A percentile compares a stretch with the other conserved stretches of the same genome.
These are phyloP conservation scores for Malacoraja senta DNA, from an alignment of 2,797 vertebrate genomes.

Conservation along the genomic window DNA sequence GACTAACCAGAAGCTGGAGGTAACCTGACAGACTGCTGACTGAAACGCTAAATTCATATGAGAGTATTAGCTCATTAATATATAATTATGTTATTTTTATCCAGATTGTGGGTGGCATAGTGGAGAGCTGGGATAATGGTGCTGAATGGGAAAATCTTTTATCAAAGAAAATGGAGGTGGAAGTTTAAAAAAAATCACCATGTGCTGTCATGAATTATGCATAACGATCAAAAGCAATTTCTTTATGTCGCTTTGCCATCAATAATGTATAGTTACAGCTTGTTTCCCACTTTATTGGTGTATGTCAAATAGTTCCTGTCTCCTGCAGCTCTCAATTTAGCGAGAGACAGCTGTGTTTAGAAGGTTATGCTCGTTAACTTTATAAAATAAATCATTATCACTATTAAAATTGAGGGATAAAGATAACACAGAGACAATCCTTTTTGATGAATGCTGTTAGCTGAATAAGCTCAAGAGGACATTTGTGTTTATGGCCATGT, in stretches of 20 bases:
- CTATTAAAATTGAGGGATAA: constrained; percentile 24
- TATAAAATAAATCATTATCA: constrained; percentile 37
- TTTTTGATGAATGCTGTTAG: background rate
- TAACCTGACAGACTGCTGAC: background rate
- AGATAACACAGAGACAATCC: background rate
- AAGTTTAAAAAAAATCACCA: constrained; percentile 22
- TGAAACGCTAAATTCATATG: background rate
- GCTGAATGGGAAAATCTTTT: background rate
- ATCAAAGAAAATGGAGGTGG: constrained; percentile 27
- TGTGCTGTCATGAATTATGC: constrained; percentile 47
- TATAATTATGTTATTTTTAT: constrained; percentile 34
- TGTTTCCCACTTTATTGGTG: constrained; percentile 42
- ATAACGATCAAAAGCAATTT: constrained; percentile 44
- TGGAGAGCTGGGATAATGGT: background rate
- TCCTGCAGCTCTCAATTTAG: constrained; percentile 37
- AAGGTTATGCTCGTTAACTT: constrained; percentile 38
- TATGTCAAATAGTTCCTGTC: constrained; percentile 39
- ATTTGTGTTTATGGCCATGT: background rate
- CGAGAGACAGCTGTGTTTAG: constrained; percentile 34
- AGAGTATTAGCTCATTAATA: constrained; percentile 12
- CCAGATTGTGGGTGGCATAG: background rate
- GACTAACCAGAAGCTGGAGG: background rate
- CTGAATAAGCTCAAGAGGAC: constrained; percentile 14
- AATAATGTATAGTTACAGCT: constrained; percentile 48
- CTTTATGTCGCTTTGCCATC: constrained; percentile 45